Base-by-base conservation (phyloP, 2,797 vertebrate species). In the Xiphophorus birchmanni region DNA sequence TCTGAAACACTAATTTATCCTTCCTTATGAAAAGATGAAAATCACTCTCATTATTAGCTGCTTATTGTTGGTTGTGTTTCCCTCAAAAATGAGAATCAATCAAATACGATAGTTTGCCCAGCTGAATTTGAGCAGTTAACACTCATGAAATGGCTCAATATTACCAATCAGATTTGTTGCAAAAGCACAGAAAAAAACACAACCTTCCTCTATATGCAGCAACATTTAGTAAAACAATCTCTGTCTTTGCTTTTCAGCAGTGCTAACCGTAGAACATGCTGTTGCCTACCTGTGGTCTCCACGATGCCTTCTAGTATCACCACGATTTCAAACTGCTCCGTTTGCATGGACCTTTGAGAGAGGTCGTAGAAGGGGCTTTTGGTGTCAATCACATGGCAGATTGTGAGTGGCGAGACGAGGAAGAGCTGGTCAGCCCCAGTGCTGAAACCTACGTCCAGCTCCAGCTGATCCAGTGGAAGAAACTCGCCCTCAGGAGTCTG, bases 301-400 rank as follows among this genome's bases (percentile, higher is more conserved):
- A 99, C 98, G 85, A 99, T 99, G 80, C 98, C 98, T 94, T 99
- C 98, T 75, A 99, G 95, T 94, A 99, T 99, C 93, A 99, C 98
- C 85, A 99, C 98, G 74, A 99, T 99, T 95, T 99, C 98, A 81
- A 99, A 99, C 94, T 99, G 98, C 94, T 99, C 98, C 0, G 94
- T 99, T 84, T 98, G 98, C 97, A 99, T 99, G 96, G 98, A 99
- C 90, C 97, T 96, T 95, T 99, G 98, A 26, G 98, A 99, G 74
- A 99, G 97, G 85, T 99, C 98, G 83, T 99, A 99, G 96, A 99
- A 99, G 87, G 98, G 98, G 95, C 98, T 99, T 95, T 99, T 99
- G 95, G 97, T 94, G 91, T 99, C 98, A 45, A 99, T 99, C 95
- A 99, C 97, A 83, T 99, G 98, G 96, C 98, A 99, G 96, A 99